phyloP scores from a whole-genome alignment of 2,888 invertebrate genomes.

The Falcaria lacertinaria region DNA sequence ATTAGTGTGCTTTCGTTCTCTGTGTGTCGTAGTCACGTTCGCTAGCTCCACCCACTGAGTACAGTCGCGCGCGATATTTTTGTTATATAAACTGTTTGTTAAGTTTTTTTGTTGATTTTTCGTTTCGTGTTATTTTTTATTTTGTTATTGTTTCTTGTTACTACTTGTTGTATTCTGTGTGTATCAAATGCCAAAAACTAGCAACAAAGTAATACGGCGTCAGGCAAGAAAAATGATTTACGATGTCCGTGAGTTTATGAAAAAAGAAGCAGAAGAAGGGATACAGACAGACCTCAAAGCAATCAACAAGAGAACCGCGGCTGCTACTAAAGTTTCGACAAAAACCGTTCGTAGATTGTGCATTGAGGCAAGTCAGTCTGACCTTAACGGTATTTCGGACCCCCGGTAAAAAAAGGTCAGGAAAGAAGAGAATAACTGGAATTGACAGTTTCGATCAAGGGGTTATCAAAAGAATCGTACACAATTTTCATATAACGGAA shows the following conservation, averaged over 20 bases:
- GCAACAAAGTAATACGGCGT: background rate
- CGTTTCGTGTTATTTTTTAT: no score
- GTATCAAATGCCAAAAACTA: no score
- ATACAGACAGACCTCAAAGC: background rate
- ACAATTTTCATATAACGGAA: slow-evolving; percentile 28
- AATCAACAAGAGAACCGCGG: background rate
- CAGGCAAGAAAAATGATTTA: background rate
- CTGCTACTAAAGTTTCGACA: background rate
- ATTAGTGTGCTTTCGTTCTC: no score
- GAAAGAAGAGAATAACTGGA: slow-evolving; percentile 21
- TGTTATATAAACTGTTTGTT: no score
- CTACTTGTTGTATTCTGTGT: no score
- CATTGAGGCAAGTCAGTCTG: background rate
- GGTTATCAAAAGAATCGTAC: slow-evolving; percentile 29
- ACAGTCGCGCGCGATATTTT: no score
- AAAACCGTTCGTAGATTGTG: background rate
- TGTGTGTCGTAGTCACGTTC: no score
- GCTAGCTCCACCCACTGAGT: no score
- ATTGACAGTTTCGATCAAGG: slow-evolving; percentile 28
- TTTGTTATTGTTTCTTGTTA: no score
- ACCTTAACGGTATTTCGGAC: slow-evolving; percentile 14
- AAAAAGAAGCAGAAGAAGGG: background rate
- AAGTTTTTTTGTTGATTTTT: no score
- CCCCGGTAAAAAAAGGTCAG: slow-evolving; percentile 23
- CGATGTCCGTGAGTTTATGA: background rate